These are phyloP conservation scores for Puma concolor DNA, from an alignment of 2,113 vertebrate genomes.

Conservation along the genomic window DNA sequence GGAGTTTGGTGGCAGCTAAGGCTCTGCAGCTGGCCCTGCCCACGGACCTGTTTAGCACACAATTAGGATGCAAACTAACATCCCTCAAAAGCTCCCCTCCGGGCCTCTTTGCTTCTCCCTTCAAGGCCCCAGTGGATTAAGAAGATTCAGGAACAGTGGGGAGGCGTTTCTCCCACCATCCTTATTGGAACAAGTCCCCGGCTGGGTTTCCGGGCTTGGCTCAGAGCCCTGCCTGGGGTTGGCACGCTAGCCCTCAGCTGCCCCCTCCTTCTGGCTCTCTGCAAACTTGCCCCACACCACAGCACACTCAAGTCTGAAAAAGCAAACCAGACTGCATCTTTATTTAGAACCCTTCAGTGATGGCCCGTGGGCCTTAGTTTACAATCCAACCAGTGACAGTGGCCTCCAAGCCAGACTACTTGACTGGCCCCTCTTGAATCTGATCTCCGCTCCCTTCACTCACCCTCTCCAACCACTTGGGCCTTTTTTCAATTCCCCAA, in stretches of 20 bases:
- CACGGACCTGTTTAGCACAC: slow-evolving; percentile 52
- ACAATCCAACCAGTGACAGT: background rate
- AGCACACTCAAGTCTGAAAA: background rate
- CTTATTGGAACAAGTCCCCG: background rate
- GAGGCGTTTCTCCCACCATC: slow-evolving; percentile 15
- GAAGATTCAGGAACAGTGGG: slow-evolving; percentile 56
- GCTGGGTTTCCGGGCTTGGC: slow-evolving; percentile 9
- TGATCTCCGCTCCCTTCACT: background rate
- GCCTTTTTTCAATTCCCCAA: background rate
- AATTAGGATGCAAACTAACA: slow-evolving; percentile 57
- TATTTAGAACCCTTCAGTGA: background rate
- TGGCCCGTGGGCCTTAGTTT: background rate
- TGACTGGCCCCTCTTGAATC: background rate
- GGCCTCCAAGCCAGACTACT: background rate
- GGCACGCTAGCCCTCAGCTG: background rate
- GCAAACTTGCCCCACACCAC: background rate
- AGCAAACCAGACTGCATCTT: background rate
- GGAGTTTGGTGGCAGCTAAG: background rate
- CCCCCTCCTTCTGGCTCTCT: background rate
- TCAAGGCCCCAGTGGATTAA: background rate
- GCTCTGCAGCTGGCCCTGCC: slow-evolving; percentile 65
- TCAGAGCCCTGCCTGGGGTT: background rate
- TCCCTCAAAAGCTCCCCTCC: slow-evolving; percentile 22
- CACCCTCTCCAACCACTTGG: background rate
- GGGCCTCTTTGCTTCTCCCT: slow-evolving; percentile 29